phyloP scores from a whole-genome alignment of 1,140 invertebrate species.

The Lepidurus apus region DNA sequence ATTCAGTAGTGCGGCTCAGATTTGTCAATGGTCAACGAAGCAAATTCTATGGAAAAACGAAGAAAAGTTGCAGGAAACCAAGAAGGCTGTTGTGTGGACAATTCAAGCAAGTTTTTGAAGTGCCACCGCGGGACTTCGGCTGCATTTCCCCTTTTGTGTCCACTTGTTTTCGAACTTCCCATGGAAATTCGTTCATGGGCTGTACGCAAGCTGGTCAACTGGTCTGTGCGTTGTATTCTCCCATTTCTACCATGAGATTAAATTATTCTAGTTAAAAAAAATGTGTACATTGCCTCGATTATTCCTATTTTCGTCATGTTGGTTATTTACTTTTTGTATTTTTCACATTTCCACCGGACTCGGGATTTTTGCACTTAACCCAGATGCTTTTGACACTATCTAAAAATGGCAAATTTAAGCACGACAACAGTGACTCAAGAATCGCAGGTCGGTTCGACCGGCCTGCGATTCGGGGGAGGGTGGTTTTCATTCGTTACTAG shows the following conservation, averaged over 20 bases:
- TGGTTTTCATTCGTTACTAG: not conserved
- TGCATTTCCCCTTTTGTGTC: slow-evolving; percentile 26
- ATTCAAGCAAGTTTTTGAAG: not conserved
- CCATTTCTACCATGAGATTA: slow-evolving; percentile 55
- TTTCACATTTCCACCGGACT: too few relatives aligned
- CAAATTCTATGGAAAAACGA: slow-evolving; percentile 10
- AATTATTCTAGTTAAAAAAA: slow-evolving; percentile 55
- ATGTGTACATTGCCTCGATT: slow-evolving; percentile 21
- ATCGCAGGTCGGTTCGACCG: not conserved
- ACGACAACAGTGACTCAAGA: not conserved
- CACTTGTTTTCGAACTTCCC: slow-evolving; percentile 1
- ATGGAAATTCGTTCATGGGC: slow-evolving; percentile 16
- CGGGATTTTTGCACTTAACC: too few relatives aligned
- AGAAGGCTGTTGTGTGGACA: slow-evolving; percentile 20
- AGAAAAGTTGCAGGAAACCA: slow-evolving; percentile 24
- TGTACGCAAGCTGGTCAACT: slow-evolving; percentile 25
- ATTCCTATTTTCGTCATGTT: too few relatives aligned
- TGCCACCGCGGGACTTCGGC: not conserved
- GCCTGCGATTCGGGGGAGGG: not conserved
- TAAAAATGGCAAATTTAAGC: not conserved
- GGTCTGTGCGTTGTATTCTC: slow-evolving; percentile 44
- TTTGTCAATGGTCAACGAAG: not conserved
- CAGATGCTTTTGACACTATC: too few relatives aligned
- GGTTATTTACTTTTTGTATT: too few relatives aligned
- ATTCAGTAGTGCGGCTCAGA: slow-evolving; percentile 14